phyloP scores from a whole-genome alignment of 1,140 invertebrate species.

The Ips nitidus region DNA sequence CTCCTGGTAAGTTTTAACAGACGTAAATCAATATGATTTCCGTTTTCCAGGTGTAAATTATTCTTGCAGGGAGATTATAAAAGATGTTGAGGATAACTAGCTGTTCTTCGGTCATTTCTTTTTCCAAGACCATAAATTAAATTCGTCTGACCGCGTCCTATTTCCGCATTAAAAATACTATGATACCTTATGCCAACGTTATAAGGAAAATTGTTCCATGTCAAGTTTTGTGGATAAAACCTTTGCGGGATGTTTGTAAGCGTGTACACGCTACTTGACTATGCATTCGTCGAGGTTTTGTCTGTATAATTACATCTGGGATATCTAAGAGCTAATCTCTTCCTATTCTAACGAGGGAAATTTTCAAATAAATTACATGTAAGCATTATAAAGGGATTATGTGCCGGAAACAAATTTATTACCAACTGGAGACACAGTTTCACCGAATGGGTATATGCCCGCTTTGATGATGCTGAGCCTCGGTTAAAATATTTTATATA shows the following conservation, averaged over 20 bases:
- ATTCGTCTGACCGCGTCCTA: too few species aligned
- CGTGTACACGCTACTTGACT: constrained; percentile 4
- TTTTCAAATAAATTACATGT: constrained; percentile 15
- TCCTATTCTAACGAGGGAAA: constrained; percentile 11
- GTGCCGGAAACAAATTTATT: constrained; percentile 12
- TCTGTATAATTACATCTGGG: constrained; percentile 17
- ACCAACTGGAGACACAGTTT: constrained; percentile 5
- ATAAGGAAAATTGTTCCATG: background rate
- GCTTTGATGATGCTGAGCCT: too few species aligned
- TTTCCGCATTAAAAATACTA: too few species aligned
- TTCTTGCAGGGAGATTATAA: too few species aligned
- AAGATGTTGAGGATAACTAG: too few species aligned
- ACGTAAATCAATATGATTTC: too few species aligned
- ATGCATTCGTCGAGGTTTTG: constrained; percentile 16
- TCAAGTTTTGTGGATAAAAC: constrained; percentile 11
- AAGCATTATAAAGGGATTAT: constrained; percentile 15
- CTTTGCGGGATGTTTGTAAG: constrained; percentile 10
- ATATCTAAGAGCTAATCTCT: constrained; percentile 13
- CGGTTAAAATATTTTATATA: too few species aligned
- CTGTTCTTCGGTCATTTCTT: too few species aligned
- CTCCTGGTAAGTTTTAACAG: too few species aligned
- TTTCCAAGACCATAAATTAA: too few species aligned
- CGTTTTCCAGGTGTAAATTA: too few species aligned
- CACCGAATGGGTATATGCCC: background rate
- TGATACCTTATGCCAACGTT: background rate